phyloP scores from a whole-genome alignment of 2,888 invertebrate genomes.

The Dione juno region DNA sequence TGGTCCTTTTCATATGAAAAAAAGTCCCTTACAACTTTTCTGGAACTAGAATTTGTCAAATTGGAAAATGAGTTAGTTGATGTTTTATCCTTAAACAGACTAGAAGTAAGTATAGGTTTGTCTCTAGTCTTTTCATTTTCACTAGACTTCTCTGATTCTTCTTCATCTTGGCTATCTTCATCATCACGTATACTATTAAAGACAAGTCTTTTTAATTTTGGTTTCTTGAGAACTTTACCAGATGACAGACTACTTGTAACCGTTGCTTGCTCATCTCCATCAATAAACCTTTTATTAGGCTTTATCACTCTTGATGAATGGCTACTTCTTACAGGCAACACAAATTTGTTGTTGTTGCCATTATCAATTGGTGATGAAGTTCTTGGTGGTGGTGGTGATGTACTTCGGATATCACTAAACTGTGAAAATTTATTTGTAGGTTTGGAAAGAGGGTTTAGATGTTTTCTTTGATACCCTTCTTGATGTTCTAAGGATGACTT shows the following conservation, averaged over 20 bases:
- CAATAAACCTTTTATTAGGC: conserved; percentile 93
- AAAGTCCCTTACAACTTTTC: conserved; percentile 67
- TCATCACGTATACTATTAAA: conserved; percentile 73
- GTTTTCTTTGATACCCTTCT: conserved; percentile 76
- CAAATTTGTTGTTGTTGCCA: conserved; percentile 82
- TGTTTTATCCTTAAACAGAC: conserved; percentile 76
- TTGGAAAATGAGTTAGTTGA: conserved; percentile 70
- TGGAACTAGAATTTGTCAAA: conserved; percentile 56
- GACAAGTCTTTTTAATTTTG: conserved; percentile 76
- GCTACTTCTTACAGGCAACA: conserved; percentile 90
- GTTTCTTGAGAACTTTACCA: conserved; percentile 78
- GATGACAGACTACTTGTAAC: conserved; percentile 58
- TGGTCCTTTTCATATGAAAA: conserved; percentile 75
- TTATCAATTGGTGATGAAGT: conserved; percentile 71
- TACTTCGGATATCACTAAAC: conserved; percentile 73
- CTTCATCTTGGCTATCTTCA: conserved; percentile 65
- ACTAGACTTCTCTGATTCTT: conserved; percentile 61
- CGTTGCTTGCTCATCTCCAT: conserved; percentile 83
- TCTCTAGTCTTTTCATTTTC: conserved; percentile 67
- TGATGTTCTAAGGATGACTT: conserved; percentile 81
- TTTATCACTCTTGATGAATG: conserved; percentile 94
- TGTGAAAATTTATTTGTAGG: conserved; percentile 78
- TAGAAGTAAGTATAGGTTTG: conserved; percentile 62
- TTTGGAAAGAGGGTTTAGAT: conserved; percentile 76
- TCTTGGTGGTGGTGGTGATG: conserved; percentile 77